Conservation (phyloP, 1,140 invertebrate species). For the Mya arenaria region DNA sequence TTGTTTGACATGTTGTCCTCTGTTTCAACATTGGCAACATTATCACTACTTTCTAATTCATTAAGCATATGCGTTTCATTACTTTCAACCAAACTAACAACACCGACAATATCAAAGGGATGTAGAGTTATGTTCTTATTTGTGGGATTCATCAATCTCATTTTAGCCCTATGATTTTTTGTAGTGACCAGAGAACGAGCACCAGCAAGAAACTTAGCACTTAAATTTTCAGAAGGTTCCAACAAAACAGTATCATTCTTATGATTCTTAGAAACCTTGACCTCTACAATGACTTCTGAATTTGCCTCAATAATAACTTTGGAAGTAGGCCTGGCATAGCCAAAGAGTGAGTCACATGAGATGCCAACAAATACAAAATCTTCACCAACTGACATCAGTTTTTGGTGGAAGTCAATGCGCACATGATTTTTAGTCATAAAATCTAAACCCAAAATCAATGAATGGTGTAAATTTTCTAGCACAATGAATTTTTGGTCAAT, state of each 20-base stretch:
- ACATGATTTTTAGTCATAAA: slow-evolving; percentile 48
- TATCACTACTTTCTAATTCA: background rate
- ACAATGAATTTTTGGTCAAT: slow-evolving; percentile 28
- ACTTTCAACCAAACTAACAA: slow-evolving; percentile 8
- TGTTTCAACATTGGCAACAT: background rate
- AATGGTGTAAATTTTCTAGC: slow-evolving; percentile 54
- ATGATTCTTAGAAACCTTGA: slow-evolving; percentile 22
- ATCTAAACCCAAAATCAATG: slow-evolving; percentile 56
- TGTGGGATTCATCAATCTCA: slow-evolving; percentile 53
- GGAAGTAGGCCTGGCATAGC: slow-evolving; percentile 33
- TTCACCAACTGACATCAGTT: slow-evolving; percentile 15
- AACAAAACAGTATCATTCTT: slow-evolving; percentile 37
- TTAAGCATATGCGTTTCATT: background rate
- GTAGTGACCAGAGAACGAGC: slow-evolving; percentile 42
- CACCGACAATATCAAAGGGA: background rate
- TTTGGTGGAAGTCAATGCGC: slow-evolving; percentile 29
- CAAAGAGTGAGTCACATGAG: slow-evolving; percentile 27
- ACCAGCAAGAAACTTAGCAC: slow-evolving; percentile 9
- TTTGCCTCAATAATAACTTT: slow-evolving; percentile 18
- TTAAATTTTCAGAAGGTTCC: slow-evolving; percentile 40
- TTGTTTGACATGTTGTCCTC: background rate
- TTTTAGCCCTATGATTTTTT: background rate
- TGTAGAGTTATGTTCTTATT: background rate
- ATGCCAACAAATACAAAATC: background rate
- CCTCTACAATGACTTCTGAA: slow-evolving; percentile 22